Base-by-base conservation (phyloP, 1,140 invertebrate genomes). In the Brachionus asplanchnoidis region DNA sequence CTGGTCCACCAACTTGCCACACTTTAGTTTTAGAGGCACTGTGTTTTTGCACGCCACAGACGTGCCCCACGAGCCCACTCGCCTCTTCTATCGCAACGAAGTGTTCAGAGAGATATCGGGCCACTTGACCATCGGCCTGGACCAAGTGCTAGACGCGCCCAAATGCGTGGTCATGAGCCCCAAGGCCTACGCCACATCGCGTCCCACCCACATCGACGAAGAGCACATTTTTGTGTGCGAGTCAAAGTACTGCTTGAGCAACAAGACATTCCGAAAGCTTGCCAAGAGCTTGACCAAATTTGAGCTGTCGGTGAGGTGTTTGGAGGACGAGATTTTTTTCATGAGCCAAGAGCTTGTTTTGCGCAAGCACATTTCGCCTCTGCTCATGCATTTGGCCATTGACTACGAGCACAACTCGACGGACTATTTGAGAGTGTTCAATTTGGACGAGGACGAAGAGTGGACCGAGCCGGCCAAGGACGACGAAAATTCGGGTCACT, bases 81-180 rank as follows among this genome's bases (percentile, higher is more conserved):
- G 93, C 88, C 91, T 94, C n/a, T 98, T 97, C 90, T 99, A 95
- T 90, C 94, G 95, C 86, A 95, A 97, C 90, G 97, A 99, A 91
- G 92, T 98, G 23, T 94, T 99, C 86, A 90, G 40, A 68, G 79
- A 82, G 20, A 46, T 60, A 23, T 40, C 53, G 11, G 14, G 20
- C 12, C 53, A 82, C 36, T 46, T 82, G 36, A 82, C 79, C 9
- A 26, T 82, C 23, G 11, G 26, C 2, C 4, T 82, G 9, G 79
- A 68, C n/a, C 32, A 82, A 44, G 12, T 80, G 2, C n/a, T 65
- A 3, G 79, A 32, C 6, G 20, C 20, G 7, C 11, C n/a, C 6
- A 75, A 75, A 20, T 82, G 79, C 26, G 53, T 68, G 1, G 79
- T 82, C 6, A 20, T 65, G 20, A 82, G 40, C 28, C 28, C 65